Evolutionary conservation across 2,888 invertebrate species (phyloP), one percentile per base, ranked within the genome.

Genomic region (Corbicula japonica): DNA sequence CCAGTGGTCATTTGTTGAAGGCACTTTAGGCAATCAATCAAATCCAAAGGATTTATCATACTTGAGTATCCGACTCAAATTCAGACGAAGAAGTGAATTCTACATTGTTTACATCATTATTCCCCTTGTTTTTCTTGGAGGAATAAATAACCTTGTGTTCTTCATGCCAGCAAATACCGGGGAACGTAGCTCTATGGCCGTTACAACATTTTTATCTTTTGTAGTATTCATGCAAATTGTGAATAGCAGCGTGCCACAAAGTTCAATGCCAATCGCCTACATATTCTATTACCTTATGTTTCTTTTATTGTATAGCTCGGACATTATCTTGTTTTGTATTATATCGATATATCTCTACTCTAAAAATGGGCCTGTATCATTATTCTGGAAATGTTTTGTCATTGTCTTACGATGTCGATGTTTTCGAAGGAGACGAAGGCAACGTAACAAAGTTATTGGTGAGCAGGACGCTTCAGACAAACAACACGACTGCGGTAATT

Each of bases 191-290:
- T 78, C 80, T 0, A 75, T 76, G 0, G 72, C 76, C 2, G 69
- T 84, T 6, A 84, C 84, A 0, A 48, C 66, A 15, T 79, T 76
- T 38, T 50, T 84, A 34, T 76, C 84, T 0, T 78, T 78, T 46
- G 50, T 76, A 8, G 80, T 84, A 0, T 84, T 76, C 52, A 80
- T 81, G 78, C 54, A 72, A 15, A 76, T 78, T 15, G 68, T 84
- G 1, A 80, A 77, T 52, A 58, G 73, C 34, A 73, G 70, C n/a
- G 62, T 84, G 12, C 80, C 84, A 2, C 60, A 71, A 34, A 78
- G 73, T 44, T 84, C 84, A 0, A 30, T 50, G 2, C 80, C 80
- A 15, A 71, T 84, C 35, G 61, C 80, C 3, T 70, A 50, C 48
- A 30, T 83, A 8, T 83, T 69, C 38, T 75, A 60, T 26, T 83